Conservation (phyloP, 2,113 vertebrate species). For the Brachirus orientalis region DNA sequence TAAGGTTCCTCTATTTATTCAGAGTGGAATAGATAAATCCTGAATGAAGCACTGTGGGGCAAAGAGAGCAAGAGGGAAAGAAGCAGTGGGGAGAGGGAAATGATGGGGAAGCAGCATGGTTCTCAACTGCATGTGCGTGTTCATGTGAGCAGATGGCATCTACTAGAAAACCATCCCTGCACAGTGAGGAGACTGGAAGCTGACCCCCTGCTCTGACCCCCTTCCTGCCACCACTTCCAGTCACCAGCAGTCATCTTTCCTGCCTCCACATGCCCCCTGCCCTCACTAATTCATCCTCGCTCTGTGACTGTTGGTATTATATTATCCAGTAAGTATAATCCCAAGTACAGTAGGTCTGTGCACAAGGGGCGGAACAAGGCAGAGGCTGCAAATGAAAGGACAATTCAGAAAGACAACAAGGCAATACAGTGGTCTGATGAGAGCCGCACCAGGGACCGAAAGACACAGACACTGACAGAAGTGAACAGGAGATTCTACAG, state of each 20-base stretch:
- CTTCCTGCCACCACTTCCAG: slow-evolving; percentile 26
- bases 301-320: slow-evolving; percentile 26
- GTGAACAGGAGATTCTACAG: slow-evolving; percentile 61
- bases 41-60: slow-evolving; percentile 71
- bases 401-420: slow-evolving; percentile 72
- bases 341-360: slow-evolving; percentile 53
- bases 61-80: slow-evolving; percentile 22
- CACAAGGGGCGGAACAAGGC: slow-evolving; percentile 18
- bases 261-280: slow-evolving; percentile 49
- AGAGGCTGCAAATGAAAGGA: slow-evolving; percentile 45
- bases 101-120: slow-evolving; percentile 48
- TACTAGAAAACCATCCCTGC: slow-evolving; percentile 49
- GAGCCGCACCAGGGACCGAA: slow-evolving; percentile 65
- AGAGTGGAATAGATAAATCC: slow-evolving; percentile 70
- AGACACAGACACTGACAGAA: slow-evolving; percentile 66
- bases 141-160: slow-evolving; percentile 75
- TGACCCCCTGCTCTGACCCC: slow-evolving; percentile 55
- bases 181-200: slow-evolving; percentile 46
- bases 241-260: slow-evolving; percentile 40
- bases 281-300: slow-evolving; percentile 67
- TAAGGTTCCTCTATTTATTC: slow-evolving; percentile 81
- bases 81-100: slow-evolving; percentile 5
- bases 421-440: slow-evolving; percentile 65
- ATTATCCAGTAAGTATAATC: slow-evolving; percentile 12
- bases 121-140: slow-evolving; percentile 56